These are phyloP conservation scores for Chrysemys picta DNA, from an alignment of 2,113 vertebrate genomes.

Conservation along the genomic window DNA sequence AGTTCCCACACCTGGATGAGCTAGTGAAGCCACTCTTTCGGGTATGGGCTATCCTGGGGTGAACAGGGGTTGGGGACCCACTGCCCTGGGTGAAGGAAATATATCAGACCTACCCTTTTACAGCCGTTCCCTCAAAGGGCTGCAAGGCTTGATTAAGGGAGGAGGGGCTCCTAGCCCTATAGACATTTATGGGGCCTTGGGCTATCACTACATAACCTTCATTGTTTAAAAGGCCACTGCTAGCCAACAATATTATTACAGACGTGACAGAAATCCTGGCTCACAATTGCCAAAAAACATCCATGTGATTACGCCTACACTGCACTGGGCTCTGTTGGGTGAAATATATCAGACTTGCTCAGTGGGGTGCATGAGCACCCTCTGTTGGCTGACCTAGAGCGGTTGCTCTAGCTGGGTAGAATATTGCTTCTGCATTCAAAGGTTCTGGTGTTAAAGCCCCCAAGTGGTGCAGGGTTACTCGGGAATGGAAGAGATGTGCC, in stretches of 20 bases:
- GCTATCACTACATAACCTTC: background rate
- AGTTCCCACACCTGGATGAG: background rate
- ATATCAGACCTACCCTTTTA: background rate
- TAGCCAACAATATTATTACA: background rate
- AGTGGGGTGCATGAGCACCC: background rate
- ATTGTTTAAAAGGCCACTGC: background rate
- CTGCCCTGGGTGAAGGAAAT: background rate
- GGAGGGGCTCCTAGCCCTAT: background rate
- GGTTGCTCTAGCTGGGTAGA: background rate
- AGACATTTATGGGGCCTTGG: background rate
- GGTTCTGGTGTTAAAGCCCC: background rate
- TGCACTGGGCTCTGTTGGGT: background rate
- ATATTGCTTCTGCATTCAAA: background rate
- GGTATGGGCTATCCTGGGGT: background rate
- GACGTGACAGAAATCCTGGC: background rate
- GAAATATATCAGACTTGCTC: background rate
- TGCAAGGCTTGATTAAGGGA: background rate
- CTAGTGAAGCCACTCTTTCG: background rate
- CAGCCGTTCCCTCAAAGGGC: background rate
- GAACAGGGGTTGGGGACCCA: background rate
- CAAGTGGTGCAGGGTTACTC: background rate
- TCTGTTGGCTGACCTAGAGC: background rate
- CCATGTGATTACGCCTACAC: background rate
- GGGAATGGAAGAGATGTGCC: background rate
- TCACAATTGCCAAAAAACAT: background rate